Base-by-base conservation (phyloP, 2,888 invertebrate species). In the Lacanobia wlatinum region DNA sequence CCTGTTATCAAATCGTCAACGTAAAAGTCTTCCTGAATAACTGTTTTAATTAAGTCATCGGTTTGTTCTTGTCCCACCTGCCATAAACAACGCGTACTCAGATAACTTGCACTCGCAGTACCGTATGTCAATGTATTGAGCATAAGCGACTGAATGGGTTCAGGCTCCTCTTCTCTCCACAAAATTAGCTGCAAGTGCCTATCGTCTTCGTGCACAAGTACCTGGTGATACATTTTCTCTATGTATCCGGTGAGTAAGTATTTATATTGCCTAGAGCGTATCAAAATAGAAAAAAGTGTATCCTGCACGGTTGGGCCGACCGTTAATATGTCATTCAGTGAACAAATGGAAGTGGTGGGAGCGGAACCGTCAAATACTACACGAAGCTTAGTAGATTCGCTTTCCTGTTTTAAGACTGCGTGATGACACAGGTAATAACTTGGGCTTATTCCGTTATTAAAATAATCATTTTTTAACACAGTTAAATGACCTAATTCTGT, bases 341-440 rank as follows among this genome's bases (percentile, higher is more conserved):
- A 60, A 40, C 52, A 70, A 10, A 85, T 86, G 0, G 85, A 86
- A 0, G 85, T 58, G 5, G 87, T 69, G 1, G 64, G 73, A 6
- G 82, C 83, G 0, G 84, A 83, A 1, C 78, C 38, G 12, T 84
- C 80, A 59, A 85, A 87, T 0, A 88, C 84, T 0, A 87, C 83
- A 0, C 85, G 61, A 0, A 86, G 23, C 9, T 83, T 82, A 0
- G 85, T 85, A 0, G 86, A 81, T n/a, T 84, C 50, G 3, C 50
- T 50, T n/a, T 40, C n/a, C n/a, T 58, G 58, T 12, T 58, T 58
- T 2, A 58, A 0, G 18, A 58, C 38, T 14, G 38, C 38, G 8
- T 40, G 8, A 9, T 59, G 59, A 40, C 59, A 40, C 2, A 40
- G 8, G 16, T 59, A 40, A 40, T 40, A 59, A 16, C 16, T 21